These are phyloP conservation scores for Drosophila anomelani DNA, from an alignment of 2,888 invertebrate genomes.

Conservation along the genomic window DNA sequence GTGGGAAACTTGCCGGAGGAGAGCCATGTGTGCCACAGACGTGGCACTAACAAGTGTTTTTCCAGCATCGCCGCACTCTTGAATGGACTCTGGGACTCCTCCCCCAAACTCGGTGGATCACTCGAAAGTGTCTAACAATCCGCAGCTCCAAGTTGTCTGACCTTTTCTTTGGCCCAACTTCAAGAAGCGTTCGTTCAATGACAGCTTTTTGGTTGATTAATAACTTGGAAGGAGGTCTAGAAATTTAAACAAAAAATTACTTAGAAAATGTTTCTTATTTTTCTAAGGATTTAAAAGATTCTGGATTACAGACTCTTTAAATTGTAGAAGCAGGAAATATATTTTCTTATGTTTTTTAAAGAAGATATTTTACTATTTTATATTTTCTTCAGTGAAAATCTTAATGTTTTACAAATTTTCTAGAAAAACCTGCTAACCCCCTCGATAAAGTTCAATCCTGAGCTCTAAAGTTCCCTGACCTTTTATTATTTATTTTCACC, in stretches of 20 bases:
- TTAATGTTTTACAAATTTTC: not conserved
- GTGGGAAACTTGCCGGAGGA: conserved; percentile 67
- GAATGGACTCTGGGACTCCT: not conserved
- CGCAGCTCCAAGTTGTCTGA: conserved; percentile 26
- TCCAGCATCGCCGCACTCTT: conserved; percentile 3
- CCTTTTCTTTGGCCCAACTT: conserved; percentile 8
- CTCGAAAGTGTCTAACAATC: conserved; percentile 40
- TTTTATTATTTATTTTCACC: conserved; percentile 5
- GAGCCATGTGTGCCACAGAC: conserved; percentile 60
- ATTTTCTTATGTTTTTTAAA: not conserved
- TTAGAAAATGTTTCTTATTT: not conserved
- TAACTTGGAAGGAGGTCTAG: not conserved
- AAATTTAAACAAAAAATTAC: not conserved
- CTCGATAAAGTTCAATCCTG: not conserved
- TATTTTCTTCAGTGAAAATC: not conserved
- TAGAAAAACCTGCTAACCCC: too few relatives aligned
- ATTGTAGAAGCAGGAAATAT: accelerated
- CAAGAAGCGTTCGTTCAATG: conserved; percentile 8
- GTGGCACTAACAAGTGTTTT: conserved; percentile 49
- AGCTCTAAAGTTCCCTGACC: conserved; percentile 29
- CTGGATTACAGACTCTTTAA: not conserved
- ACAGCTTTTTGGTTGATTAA: conserved; percentile 24
- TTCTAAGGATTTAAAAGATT: not conserved
- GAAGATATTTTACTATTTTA: not conserved
- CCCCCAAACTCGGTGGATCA: conserved; percentile 18